phyloP scores from a whole-genome alignment of 1,140 invertebrate species.

The Zophobas atratus region DNA sequence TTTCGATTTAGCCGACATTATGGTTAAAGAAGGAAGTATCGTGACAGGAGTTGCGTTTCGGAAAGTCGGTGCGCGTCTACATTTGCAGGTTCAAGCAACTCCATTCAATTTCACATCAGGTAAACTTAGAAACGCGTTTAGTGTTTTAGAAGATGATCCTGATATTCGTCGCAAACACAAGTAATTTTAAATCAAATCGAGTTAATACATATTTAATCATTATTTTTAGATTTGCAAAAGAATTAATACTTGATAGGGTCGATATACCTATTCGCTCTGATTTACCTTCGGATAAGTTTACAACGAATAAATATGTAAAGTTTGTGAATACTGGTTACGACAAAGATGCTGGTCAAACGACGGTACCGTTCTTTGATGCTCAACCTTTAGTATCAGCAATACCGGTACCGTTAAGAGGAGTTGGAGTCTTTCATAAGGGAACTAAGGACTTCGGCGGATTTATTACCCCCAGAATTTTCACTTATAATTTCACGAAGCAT shows the following conservation, averaged over 20 bases:
- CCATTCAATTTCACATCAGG: background rate
- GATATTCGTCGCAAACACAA: constrained; percentile 15
- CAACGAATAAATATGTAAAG: constrained; percentile 82
- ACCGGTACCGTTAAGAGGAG: constrained; percentile 77
- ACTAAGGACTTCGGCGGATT: constrained; percentile 81
- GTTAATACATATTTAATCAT: background rate
- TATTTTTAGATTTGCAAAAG: constrained; percentile 60
- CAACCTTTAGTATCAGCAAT: constrained; percentile 79
- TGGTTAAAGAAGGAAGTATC: background rate
- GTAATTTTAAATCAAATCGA: background rate
- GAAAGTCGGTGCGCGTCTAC: background rate
- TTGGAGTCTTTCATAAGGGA: constrained; percentile 87
- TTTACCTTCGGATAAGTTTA: constrained; percentile 66
- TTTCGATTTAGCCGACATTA: constrained; percentile 10
- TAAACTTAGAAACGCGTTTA: background rate
- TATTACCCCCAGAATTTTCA: constrained; percentile 82
- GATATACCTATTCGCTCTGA: constrained; percentile 82
- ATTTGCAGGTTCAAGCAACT: background rate
- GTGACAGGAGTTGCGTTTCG: constrained; percentile 9
- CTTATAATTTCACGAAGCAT: constrained; percentile 79
- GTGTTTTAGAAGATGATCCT: constrained; percentile 26
- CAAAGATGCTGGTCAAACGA: constrained; percentile 88
- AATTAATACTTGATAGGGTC: constrained; percentile 73
- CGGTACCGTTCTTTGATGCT: constrained; percentile 86
- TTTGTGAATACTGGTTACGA: constrained; percentile 82